Conservation (phyloP, 1,140 invertebrate genomes). For the Bombus polaris region DNA sequence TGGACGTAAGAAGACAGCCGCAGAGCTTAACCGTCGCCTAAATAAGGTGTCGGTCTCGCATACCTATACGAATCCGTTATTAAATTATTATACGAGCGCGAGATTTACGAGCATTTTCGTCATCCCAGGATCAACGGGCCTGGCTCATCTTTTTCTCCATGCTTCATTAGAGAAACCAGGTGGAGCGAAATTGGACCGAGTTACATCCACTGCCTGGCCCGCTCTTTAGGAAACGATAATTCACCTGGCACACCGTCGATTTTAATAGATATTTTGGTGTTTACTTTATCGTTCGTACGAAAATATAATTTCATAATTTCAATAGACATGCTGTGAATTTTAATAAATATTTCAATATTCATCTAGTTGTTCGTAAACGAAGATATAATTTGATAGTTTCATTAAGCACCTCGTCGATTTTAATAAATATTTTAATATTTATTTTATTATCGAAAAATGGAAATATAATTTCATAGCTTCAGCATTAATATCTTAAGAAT, state of each 20-base stretch:
- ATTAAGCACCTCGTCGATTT: too few relatives aligned
- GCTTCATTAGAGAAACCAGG: slow-evolving; percentile 53
- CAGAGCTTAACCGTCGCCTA: slow-evolving; percentile 60
- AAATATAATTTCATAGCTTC: too few relatives aligned
- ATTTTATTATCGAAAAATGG: too few relatives aligned
- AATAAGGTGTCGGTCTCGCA: slow-evolving; percentile 65
- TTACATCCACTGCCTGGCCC: neutral
- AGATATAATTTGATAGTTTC: too few relatives aligned
- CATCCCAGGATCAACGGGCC: slow-evolving; percentile 66
- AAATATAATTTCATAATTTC: neutral
- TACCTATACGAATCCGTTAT: slow-evolving; percentile 71
- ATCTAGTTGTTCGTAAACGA: too few relatives aligned
- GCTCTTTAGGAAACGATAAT: slow-evolving; percentile 21
- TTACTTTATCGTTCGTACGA: neutral
- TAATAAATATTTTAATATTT: too few relatives aligned
- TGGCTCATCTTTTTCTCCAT: slow-evolving; percentile 51
- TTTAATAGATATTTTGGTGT: neutral
- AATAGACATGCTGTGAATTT: too few relatives aligned
- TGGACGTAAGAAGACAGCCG: slow-evolving; percentile 70
- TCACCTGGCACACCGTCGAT: neutral
- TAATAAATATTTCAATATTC: too few relatives aligned
- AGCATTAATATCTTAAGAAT: too few relatives aligned
- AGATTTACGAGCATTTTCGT: slow-evolving; percentile 74
- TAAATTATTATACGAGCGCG: slow-evolving; percentile 76
- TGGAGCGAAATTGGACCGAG: slow-evolving; percentile 54